These are phyloP conservation scores for Callinectes sapidus DNA, from an alignment of 2,888 invertebrate genomes.

Conservation along the genomic window DNA sequence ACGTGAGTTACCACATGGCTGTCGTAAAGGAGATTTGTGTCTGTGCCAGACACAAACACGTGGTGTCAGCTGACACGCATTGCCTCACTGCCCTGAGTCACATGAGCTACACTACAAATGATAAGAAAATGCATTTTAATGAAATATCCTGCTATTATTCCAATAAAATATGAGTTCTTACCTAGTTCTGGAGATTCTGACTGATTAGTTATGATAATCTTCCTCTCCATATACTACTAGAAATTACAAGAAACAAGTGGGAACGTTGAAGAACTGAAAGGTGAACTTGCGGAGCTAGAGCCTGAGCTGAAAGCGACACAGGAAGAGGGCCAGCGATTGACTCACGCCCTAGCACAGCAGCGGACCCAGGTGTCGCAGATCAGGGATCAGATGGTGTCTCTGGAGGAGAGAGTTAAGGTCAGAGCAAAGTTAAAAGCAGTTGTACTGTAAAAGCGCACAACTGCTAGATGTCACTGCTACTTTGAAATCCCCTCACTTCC, in stretches of 20 bases:
- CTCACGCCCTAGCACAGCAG: slow-evolving; percentile 67
- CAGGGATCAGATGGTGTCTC: slow-evolving; percentile 65
- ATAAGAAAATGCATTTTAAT: background rate
- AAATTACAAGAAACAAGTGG: slow-evolving; percentile 68
- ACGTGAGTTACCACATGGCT: slow-evolving; percentile 48
- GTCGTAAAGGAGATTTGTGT: background rate
- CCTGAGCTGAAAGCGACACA: slow-evolving; percentile 71
- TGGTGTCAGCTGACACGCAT: background rate
- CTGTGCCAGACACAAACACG: background rate
- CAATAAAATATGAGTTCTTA: background rate
- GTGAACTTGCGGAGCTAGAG: slow-evolving; percentile 64
- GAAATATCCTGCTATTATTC: background rate
- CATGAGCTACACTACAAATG: background rate
- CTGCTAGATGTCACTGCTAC: background rate
- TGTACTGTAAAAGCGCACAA: background rate
- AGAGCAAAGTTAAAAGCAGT: background rate
- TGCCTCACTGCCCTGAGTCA: background rate
- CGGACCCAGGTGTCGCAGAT: slow-evolving; percentile 61
- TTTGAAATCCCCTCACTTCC: background rate
- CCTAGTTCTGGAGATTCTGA: background rate
- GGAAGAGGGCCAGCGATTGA: slow-evolving; percentile 65
- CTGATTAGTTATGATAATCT: background rate
- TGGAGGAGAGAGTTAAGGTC: slow-evolving; percentile 71
- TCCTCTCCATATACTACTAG: slow-evolving; percentile 27
- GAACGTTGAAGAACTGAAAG: slow-evolving; percentile 69